Conservation (phyloP, 1,140 invertebrate genomes). For the Coboldia fuscipes region DNA sequence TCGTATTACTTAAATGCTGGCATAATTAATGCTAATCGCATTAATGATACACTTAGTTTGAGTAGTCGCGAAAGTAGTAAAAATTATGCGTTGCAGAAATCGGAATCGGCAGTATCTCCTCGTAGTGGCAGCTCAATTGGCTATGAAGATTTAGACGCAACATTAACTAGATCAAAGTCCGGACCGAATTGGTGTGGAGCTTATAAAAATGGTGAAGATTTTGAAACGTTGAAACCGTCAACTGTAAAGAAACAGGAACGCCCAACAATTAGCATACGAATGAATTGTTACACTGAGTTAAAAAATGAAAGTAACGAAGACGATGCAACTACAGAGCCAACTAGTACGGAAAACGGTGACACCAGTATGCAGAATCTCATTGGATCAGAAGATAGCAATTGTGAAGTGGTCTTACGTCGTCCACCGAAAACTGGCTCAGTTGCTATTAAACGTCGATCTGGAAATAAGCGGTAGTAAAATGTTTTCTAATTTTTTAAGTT, state of each 20-base stretch:
- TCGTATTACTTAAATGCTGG: constrained; percentile 1
- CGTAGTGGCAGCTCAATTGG: neutral
- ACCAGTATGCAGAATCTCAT: too few species aligned
- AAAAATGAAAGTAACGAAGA: constrained; percentile 9
- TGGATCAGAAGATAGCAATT: constrained; percentile 17
- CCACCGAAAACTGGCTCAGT: constrained; percentile 34
- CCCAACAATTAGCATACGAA: constrained; percentile 17
- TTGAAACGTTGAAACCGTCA: constrained; percentile 9
- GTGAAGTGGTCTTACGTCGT: constrained; percentile 18
- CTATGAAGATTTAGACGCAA: constrained; percentile 17
- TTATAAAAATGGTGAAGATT: constrained; percentile 12
- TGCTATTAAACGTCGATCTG: constrained; percentile 44
- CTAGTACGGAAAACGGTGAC: constrained; percentile 9
- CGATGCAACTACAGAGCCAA: constrained; percentile 11
- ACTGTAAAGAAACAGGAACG: constrained; percentile 16
- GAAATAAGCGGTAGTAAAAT: constrained; percentile 30
- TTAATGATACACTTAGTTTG: constrained; percentile 17
- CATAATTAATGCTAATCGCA: constrained; percentile 14
- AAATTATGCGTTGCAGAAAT: constrained; percentile 20
- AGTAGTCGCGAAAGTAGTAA: constrained; percentile 3
- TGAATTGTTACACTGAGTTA: constrained; percentile 19
- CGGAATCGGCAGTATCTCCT: constrained; percentile 11
- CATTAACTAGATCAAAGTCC: constrained; percentile 38
- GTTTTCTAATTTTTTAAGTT: too few species aligned
- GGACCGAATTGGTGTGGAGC: constrained; percentile 41